A percentile compares a stretch with the other conserved stretches of the same genome.
Conservation (phyloP, 2,888 invertebrate genomes). For the Lysandra coridon region DNA sequence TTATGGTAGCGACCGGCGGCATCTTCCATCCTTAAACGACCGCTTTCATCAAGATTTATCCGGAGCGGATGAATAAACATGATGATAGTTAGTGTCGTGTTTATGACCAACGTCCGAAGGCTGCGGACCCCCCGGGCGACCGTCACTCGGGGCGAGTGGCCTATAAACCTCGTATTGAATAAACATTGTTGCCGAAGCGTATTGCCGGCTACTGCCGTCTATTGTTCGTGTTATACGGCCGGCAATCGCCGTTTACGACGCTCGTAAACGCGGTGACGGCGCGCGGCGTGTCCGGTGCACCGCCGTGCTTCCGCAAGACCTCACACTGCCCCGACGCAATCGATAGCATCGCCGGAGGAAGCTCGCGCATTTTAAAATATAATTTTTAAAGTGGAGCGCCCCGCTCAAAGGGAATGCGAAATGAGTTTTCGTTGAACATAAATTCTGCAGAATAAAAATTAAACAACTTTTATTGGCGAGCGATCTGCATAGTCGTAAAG, state of each 20-base stretch:
- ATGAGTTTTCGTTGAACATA: slow-evolving; percentile 10
- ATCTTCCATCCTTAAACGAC: neutral
- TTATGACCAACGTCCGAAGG: neutral
- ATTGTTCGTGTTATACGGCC: neutral
- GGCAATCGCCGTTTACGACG: neutral
- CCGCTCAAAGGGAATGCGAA: slow-evolving; percentile 2
- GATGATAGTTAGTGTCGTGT: neutral
- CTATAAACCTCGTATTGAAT: slow-evolving; percentile 16
- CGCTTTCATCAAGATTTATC: neutral
- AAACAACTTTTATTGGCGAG: neutral
- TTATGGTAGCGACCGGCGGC: neutral
- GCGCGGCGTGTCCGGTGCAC: neutral
- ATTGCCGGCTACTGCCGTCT: neutral
- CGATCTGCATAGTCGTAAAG: slow-evolving; percentile 27
- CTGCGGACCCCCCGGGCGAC: neutral
- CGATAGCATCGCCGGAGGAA: slow-evolving; percentile 5
- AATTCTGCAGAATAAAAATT: slow-evolving; percentile 11
- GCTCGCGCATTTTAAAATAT: slow-evolving; percentile 11
- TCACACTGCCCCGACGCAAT: neutral
- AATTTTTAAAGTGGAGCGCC: slow-evolving; percentile 13
- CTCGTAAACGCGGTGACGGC: slow-evolving; percentile 3
- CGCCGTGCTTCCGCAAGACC: slow-evolving; percentile 7
- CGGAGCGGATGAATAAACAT: neutral
- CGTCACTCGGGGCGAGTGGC: neutral
- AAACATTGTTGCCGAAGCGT: slow-evolving; percentile 4